These are phyloP conservation scores for Acleris sparsana DNA, from an alignment of 2,888 invertebrate genomes.

Conservation along the genomic window DNA sequence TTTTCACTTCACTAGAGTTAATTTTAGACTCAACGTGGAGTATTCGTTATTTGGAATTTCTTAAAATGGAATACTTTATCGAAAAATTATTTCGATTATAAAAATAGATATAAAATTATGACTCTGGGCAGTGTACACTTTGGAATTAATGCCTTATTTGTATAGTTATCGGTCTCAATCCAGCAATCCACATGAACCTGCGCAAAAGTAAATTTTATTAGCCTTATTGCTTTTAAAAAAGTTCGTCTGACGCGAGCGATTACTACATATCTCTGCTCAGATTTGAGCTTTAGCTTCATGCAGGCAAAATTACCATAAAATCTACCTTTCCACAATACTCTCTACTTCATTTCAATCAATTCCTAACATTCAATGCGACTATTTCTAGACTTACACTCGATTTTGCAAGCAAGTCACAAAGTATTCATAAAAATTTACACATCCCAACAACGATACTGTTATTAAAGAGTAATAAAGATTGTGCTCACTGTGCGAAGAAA, in stretches of 20 bases:
- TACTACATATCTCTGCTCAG: background rate
- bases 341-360: constrained; percentile 57
- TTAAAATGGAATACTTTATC: constrained; percentile 51
- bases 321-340: constrained; percentile 41
- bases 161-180: constrained; percentile 23
- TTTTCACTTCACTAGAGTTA: constrained; percentile 36
- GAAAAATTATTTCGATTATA: constrained; percentile 50
- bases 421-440: constrained; percentile 34
- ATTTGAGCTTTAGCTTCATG: background rate
- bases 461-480: constrained; percentile 58
- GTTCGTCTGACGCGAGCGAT: background rate
- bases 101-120: constrained; percentile 59
- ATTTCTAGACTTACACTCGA: constrained; percentile 24
- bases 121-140: constrained; percentile 61
- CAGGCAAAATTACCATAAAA: constrained; percentile 22
- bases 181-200: constrained; percentile 20
- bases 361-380: constrained; percentile 61
- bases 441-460: constrained; percentile 32
- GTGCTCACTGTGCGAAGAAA: constrained; percentile 72
- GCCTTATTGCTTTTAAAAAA: constrained; percentile 8
- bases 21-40: constrained; percentile 66
- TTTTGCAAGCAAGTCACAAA: constrained; percentile 37
- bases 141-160: constrained; percentile 43
- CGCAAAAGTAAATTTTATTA: constrained; percentile 35
- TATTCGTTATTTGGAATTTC: constrained; percentile 53